Evolutionary conservation across 1,140 invertebrate genomes (phyloP).

Genomic region (Pygmarrhopalites habei): DNA sequence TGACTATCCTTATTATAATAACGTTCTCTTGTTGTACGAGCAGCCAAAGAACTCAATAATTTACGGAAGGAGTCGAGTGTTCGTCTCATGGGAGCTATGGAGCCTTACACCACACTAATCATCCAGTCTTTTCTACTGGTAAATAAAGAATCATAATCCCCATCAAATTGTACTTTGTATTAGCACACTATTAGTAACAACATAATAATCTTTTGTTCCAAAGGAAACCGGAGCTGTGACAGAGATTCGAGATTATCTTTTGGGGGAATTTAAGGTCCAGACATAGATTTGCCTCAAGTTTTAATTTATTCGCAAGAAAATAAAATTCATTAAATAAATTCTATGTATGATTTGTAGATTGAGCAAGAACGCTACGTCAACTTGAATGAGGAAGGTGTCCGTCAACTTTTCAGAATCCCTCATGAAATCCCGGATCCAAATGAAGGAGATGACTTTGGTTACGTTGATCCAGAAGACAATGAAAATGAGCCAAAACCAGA

Average conservation of each 20-base stretch:
- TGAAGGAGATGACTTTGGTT: constrained; percentile 17
- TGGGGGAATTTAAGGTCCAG: constrained; percentile 31
- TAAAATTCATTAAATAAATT: too few relatives aligned
- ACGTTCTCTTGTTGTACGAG: background rate
- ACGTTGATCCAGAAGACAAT: background rate
- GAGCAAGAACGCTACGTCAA: constrained; percentile 29
- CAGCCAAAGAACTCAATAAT: constrained; percentile 15
- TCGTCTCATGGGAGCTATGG: constrained; percentile 24
- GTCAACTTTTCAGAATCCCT: constrained; percentile 34
- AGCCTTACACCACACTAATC: constrained; percentile 24
- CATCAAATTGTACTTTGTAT: too few relatives aligned
- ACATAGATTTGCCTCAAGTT: background rate
- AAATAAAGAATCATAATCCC: too few relatives aligned
- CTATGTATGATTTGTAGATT: too few relatives aligned
- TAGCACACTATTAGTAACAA: background rate
- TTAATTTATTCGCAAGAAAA: background rate
- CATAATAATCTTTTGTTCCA: constrained; percentile 8
- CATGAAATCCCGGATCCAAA: constrained; percentile 32
- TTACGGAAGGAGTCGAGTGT: constrained; percentile 25
- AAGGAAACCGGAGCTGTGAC: constrained; percentile 38
- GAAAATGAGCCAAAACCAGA: background rate
- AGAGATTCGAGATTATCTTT: constrained; percentile 32
- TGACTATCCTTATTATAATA: background rate
- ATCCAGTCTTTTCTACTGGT: constrained; percentile 25
- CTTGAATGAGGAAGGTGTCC: constrained; percentile 27